phyloP scores from a whole-genome alignment of 2,888 invertebrate genomes.

The Synergus laeviventris region DNA sequence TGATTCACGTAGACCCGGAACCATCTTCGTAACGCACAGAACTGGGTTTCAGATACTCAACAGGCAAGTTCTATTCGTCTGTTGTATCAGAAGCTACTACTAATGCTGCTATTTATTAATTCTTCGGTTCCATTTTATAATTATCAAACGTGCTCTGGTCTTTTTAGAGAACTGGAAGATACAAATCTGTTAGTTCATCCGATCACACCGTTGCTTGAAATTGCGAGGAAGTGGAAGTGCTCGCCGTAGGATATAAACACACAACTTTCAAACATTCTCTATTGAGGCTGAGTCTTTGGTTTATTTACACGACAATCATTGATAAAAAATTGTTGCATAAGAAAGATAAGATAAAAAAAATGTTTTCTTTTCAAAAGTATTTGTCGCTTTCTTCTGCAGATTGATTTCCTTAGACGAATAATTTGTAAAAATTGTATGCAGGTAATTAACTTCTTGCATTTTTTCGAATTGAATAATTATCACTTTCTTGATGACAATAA shows the following conservation, averaged over 20 bases:
- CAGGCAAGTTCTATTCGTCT: background rate
- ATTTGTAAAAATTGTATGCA: background rate
- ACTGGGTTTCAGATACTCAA: constrained; percentile 54
- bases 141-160: constrained; percentile 19
- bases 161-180: constrained; percentile 5
- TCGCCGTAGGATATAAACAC: constrained; percentile 20
- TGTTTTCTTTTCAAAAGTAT: background rate
- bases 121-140: constrained; percentile 8
- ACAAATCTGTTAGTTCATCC: background rate
- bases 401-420: background rate
- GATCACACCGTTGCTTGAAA: constrained; percentile 23
- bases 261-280: background rate
- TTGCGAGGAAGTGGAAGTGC: background rate
- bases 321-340: background rate
- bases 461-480: background rate
- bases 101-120: background rate
- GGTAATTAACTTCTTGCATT: background rate
- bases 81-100: background rate
- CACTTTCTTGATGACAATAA: constrained; percentile 34
- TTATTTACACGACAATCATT: background rate
- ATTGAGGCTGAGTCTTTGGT: constrained; percentile 9
- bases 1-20: constrained; percentile 46
- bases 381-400: background rate
- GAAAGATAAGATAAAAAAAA: background rate
- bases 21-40: constrained; percentile 68